Base-by-base conservation (phyloP, 1,140 invertebrate species). In the Subanguina moxae region DNA sequence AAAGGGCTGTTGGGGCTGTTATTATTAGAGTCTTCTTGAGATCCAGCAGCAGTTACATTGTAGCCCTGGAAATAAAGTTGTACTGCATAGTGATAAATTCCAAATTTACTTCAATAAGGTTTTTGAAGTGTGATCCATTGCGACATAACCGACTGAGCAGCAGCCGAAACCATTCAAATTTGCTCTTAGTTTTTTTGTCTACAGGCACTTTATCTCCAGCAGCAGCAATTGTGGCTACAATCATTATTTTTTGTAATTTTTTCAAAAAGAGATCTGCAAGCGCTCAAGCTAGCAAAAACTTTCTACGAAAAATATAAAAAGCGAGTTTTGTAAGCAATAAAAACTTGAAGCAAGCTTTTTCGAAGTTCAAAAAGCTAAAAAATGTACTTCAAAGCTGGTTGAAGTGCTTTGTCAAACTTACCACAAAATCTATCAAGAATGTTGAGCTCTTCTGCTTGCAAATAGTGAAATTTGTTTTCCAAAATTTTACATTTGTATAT, bases 151-250 rank as follows among this genome's bases (percentile, higher is more conserved):
- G 58, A 28, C 27, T 45, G n/a, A 61, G n/a, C 27, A 23, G 42
- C 7, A 19, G 28, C 8, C 58, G 19, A 19, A 38, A 38, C 28
- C n/a, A 21, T 23, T 13, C 58, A 21, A 46, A 61, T 17, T 45
- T 19, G 17, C n/a, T 23, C n/a, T 19, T 7, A 5, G n/a, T 61
- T 7, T 32, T 30, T n/a, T 30, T 45, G n/a, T 45, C n/a, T 1
- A 5, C 58, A 45, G 48, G 48, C n/a, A 52, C 48, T 52, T 25
- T 52, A 7, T 3, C 15, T n/a, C 67, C 68, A 1, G 68, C 57
- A 17, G 68, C 68, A 17, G 68, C 68, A 48, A 70, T 69, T 21
- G 68, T 70, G 0, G 68, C 68, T 70, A 17, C 42, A 70, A 21
- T 45, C 43, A 45, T 45, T 42, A 21, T 61, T 19, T 32, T 32